phyloP scores from a whole-genome alignment of 2,113 vertebrate species.

The Megalops atlanticus region DNA sequence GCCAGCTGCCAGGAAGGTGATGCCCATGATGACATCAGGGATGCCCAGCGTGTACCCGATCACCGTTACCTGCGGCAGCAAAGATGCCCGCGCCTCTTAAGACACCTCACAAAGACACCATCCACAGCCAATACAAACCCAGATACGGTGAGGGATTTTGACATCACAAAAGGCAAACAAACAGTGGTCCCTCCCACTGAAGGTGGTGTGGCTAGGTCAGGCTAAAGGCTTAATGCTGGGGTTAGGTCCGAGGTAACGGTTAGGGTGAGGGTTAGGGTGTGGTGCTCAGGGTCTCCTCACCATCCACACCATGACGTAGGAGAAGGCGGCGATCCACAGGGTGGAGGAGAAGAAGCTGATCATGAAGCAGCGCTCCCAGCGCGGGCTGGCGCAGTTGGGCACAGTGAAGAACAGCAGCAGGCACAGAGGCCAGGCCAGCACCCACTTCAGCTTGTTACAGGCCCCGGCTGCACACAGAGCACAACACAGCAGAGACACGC shows the following conservation, averaged over 20 bases:
- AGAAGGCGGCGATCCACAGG: constrained; percentile 91
- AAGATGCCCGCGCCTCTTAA: background rate
- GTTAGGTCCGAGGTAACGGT: background rate
- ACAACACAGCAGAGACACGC: background rate
- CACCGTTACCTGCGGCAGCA: constrained; percentile 80
- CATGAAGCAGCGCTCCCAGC: constrained; percentile 93
- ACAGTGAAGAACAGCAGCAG: constrained; percentile 89
- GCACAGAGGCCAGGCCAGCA: constrained; percentile 84
- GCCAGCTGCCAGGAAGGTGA: constrained; percentile 92
- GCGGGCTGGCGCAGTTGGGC: constrained; percentile 86
- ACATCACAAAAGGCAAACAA: too few relatives aligned
- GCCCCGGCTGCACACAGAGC: constrained; percentile 69
- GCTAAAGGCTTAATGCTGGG: background rate
- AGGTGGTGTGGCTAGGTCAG: background rate
- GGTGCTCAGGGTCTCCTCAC: constrained; percentile 60
- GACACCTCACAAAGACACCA: background rate
- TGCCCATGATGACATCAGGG: constrained; percentile 96
- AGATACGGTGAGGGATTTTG: too few relatives aligned
- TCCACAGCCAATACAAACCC: background rate
- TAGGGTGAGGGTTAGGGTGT: background rate
- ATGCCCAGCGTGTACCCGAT: constrained; percentile 92
- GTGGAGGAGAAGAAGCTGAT: constrained; percentile 87
- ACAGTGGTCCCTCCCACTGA: too few relatives aligned
- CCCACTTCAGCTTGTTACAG: constrained; percentile 82
- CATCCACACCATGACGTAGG: constrained; percentile 98